Base-by-base conservation (phyloP, 2,113 vertebrate species). In the Melanerpes formicivorus region DNA sequence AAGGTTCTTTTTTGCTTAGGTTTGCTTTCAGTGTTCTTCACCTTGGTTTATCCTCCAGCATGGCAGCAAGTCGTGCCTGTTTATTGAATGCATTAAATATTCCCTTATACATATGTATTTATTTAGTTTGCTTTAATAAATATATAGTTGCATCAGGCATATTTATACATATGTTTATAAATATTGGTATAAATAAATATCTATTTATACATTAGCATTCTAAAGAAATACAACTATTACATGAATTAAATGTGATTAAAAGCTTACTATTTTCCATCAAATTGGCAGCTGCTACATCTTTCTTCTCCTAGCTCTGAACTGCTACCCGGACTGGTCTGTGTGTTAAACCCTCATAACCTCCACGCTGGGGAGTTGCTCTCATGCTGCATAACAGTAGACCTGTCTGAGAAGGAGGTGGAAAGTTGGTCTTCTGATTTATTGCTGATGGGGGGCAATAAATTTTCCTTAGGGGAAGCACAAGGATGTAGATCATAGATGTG, bases 401-500 rank as follows among this genome's bases (percentile, higher is more conserved):
- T 94, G 78, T 88, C 82, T 90, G 91, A 85, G 73, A 83, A 44
- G 88, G 84, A 95, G 75, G 59, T 91, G 88, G 70, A 71, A 93
- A 95, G 82, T 93, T 42, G 1, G 13, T 84, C 55, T 93, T 80
- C 84, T 94, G 95, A 97, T 97, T 97, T 96, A 96, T 95, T 87
- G 79, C 93, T 93, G 94, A 89, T 95, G 63, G 72, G 78, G 93
- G 83, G 67, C 95, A 80, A 85, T 96, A 95, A 90, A 97, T 96
- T 96, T 91, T 80, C 93, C 92, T 94, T 95, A 95, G 67, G 84
- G 84, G 91, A 96, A 96, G 82, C 84, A 83, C 81, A 84, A 73
- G 87, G 91, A 74, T 84, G 96, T 97, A 96, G 94, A 97, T 97
- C 93, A 97, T 87, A 92, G 79, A 93, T 71, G 83, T 93, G 60